Conservation (phyloP, 2,888 invertebrate species). For the Cepaea hortensis region DNA sequence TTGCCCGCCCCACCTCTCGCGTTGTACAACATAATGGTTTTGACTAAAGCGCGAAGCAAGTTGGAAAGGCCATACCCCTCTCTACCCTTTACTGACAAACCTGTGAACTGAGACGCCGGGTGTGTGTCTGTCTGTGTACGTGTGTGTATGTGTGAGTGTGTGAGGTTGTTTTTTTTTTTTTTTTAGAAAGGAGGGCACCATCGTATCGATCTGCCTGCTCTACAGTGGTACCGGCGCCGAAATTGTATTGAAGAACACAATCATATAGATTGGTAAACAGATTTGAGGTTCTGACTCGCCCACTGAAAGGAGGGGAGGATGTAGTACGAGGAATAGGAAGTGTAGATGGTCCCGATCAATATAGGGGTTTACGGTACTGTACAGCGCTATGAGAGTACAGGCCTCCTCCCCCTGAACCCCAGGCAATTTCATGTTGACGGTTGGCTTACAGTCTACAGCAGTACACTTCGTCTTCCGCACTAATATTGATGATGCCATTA, state of each 20-base stretch:
- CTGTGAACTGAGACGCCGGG: neutral
- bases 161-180: too few relatives aligned
- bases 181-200: neutral
- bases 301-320: slow-evolving; percentile 27
- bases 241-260: slow-evolving; percentile 46
- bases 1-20: too few relatives aligned
- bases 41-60: too few relatives aligned
- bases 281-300: slow-evolving; percentile 39
- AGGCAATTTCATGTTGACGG: slow-evolving; percentile 35
- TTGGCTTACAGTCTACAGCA: slow-evolving; percentile 34
- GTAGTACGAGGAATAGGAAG: slow-evolving; percentile 2
- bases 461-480: slow-evolving; percentile 15
- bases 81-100: neutral
- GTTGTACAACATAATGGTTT: too few relatives aligned
- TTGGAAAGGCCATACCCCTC: neutral
- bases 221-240: slow-evolving; percentile 26
- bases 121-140: neutral
- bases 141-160: too few relatives aligned
- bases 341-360: slow-evolving; percentile 33
- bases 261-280: slow-evolving; percentile 47
- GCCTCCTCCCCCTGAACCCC: slow-evolving; percentile 12
- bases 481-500: slow-evolving; percentile 39
- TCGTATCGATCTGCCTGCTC: slow-evolving; percentile 10
- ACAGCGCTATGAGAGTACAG: slow-evolving; percentile 2
- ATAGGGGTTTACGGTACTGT: slow-evolving; percentile 17